These are phyloP conservation scores for Enchytraeus crypticus DNA, from an alignment of 2,888 invertebrate species.

Conservation along the genomic window DNA sequence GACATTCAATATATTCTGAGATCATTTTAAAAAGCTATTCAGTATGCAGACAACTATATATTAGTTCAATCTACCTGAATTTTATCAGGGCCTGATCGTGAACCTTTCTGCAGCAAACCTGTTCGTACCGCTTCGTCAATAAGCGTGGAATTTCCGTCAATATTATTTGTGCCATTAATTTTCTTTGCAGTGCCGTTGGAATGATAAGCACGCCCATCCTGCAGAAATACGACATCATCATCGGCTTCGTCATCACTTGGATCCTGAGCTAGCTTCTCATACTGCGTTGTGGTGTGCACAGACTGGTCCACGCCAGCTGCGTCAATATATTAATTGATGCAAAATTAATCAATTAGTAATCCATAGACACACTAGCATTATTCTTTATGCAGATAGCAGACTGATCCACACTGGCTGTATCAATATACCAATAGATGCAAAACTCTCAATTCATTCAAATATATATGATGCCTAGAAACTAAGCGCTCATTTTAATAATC, in stretches of 20 bases:
- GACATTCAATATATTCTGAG: too few relatives aligned
- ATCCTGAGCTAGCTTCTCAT: conserved; percentile 22
- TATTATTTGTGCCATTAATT: neutral
- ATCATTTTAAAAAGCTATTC: too few relatives aligned
- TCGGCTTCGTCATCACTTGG: conserved; percentile 23
- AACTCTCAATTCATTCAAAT: too few relatives aligned
- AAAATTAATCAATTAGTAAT: too few relatives aligned
- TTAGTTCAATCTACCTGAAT: neutral
- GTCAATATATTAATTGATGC: too few relatives aligned
- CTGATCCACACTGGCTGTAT: too few relatives aligned
- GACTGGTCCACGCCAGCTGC: conserved; percentile 5
- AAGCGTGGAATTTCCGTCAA: conserved; percentile 5
- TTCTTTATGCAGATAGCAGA: too few relatives aligned
- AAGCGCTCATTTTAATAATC: too few relatives aligned
- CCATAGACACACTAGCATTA: too few relatives aligned
- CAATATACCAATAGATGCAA: too few relatives aligned
- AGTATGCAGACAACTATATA: too few relatives aligned
- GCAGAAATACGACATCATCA: conserved; percentile 15
- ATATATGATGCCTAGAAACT: too few relatives aligned
- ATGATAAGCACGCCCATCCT: conserved; percentile 11
- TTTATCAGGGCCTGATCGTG: neutral
- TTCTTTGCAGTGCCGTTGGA: neutral
- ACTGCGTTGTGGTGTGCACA: conserved; percentile 17
- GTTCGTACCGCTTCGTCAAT: conserved; percentile 9
- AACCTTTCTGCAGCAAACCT: conserved; percentile 9